Base-by-base conservation (phyloP, 2,113 vertebrate species). In the Barnardius zonarius region DNA sequence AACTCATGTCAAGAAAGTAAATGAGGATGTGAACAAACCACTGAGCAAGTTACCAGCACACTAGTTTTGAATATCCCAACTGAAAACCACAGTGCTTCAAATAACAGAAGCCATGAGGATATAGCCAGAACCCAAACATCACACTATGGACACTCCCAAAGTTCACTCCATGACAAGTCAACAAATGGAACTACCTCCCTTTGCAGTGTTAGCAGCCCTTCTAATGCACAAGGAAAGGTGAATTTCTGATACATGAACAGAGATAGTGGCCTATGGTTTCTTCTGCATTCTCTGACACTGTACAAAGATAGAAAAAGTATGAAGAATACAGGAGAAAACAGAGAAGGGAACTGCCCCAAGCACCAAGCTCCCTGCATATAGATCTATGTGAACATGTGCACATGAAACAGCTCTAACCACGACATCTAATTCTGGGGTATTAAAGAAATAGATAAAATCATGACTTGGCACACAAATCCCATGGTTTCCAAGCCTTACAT, bases 361-460 rank as follows among this genome's bases (percentile, higher is more conserved):
- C 12, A 43, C 8, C 11, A 24, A 82, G 74, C 8, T 63, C 19
- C 51, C 43, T 54, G 14, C 46, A 43, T 44, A 25, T 2, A 49
- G n/a, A 27, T 74, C 27, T n/a, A 0, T 0, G 3, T 2, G 11
- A 73, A n/a, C 2, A 2, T 1, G 2, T 5, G 17, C 49, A 31
- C 6, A 1, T 20, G 19, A 43, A 86, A 74, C 7, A 39, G 30
- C 37, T 75, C 55, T 62, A 87, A 90, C 6, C 1, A 8, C 4
- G 6, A 33, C 27, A 48, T 61, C 31, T 54, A 46, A 75, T 72
- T n/a, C 28, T 43, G 10, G 6, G 13, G 2, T 55, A 54, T 24
- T 63, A 46, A 67, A 84, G 37, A 70, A 81, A 78, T 18, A 72
- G 23, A 19, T 11, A 23, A 78, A 82, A 75, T 51, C 12, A 20